Evolutionary conservation across 2,797 vertebrate species (phyloP), one percentile per base, ranked within the genome.

Genomic region (Hybognathus amarus): DNA sequence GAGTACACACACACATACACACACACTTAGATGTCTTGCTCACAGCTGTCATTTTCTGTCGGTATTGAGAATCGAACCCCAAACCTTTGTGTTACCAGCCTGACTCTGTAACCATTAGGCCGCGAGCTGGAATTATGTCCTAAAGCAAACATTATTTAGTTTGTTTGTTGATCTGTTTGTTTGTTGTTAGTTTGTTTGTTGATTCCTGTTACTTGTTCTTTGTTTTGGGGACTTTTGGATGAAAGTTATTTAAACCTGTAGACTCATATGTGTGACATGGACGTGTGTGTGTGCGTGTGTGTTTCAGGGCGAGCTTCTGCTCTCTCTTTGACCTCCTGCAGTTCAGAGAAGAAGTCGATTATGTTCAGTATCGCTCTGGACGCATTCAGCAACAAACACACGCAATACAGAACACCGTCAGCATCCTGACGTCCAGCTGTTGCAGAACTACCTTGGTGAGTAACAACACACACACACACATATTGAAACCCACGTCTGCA

Each of bases 271-370:
- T 9, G 24, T 0, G 6, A 6, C 10, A 11, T 42, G 40, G 40
- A 11, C 38, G 42, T 33, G 18, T 9, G 30, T 54, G 13, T 24
- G 24, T 18, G 63, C 18, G 61, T 79, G 50, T 86, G 68, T 82
- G 24, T 84, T 83, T 75, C 90, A 96, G 95, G 95, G 61, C 20
- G 77, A 0, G 90, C 94, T 0, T 0, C 50, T 0, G n/a, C 84
- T 1, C 88, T 93, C 82, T 47, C 40, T 0, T 9, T 94, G 67
- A 81, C 87, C 38, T 91, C 5, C 88, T 96, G 95, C 87, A 91
- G 86, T 22, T 15, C 11, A 18, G 90, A 88, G 79, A 89, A 93
- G 79, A 89, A 90, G 85, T 66, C 42, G 61, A 45, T 0, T 0
- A 83, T 95, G 63, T 96, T 95, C 79, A n/a, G 0, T 50, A 90